Evolutionary conservation across 2,797 vertebrate genomes (phyloP).

Genomic region (Syndactyla subalaris): DNA sequence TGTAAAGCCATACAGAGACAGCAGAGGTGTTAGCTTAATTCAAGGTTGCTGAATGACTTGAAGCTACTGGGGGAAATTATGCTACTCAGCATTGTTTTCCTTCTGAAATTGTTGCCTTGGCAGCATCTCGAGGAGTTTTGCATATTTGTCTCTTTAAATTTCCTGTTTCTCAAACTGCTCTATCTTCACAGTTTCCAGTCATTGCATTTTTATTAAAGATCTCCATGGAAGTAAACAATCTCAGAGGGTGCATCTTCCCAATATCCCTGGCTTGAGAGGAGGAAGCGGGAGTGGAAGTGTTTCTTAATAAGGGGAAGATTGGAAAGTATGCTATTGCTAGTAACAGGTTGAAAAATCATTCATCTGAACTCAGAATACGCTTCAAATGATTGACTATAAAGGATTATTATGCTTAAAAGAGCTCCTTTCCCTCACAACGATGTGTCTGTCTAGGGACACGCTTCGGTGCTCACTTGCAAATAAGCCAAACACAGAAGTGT

Average conservation of each 20-base stretch:
- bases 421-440: not conserved
- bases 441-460: not conserved
- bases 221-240: slow-evolving; percentile 30
- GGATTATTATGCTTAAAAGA: slow-evolving; percentile 1
- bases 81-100: slow-evolving; percentile 33
- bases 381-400: not conserved
- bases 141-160: slow-evolving; percentile 15
- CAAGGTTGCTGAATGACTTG: slow-evolving; percentile 31
- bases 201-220: slow-evolving; percentile 36
- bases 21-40: slow-evolving; percentile 11
- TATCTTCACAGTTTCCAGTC: not conserved
- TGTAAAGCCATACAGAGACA: not conserved
- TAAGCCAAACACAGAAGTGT: not conserved
- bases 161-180: not conserved
- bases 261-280: slow-evolving; percentile 14
- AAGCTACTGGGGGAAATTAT: not conserved
- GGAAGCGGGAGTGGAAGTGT: not conserved
- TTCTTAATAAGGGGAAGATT: not conserved
- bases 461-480: not conserved
- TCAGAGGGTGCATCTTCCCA: slow-evolving; percentile 14
- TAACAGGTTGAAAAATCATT: slow-evolving; percentile 17
- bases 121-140: not conserved
- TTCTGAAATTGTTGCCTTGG: slow-evolving; percentile 12
- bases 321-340: not conserved
- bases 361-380: not conserved